These are phyloP conservation scores for Torymus tubicola DNA, from an alignment of 2,888 invertebrate genomes.

Conservation along the genomic window DNA sequence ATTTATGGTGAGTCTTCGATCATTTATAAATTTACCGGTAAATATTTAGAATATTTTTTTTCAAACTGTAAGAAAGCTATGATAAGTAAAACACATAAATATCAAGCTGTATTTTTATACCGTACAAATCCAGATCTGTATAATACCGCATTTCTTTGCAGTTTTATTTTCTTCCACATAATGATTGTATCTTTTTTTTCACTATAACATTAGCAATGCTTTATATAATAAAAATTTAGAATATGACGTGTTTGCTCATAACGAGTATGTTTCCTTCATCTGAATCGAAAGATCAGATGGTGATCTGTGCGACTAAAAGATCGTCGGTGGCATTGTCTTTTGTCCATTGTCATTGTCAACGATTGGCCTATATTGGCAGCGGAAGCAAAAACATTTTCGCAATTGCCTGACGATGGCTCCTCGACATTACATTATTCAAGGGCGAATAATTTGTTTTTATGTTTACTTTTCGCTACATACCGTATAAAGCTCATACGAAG, in stretches of 20 bases:
- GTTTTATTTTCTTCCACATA: no score
- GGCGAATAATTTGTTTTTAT: constrained; percentile 11
- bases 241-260: not conserved
- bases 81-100: no score
- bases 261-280: constrained; percentile 21
- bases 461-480: constrained; percentile 7
- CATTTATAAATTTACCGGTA: no score
- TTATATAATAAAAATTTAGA: no score
- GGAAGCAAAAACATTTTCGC: constrained; percentile 34
- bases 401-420: constrained; percentile 9
- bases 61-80: no score
- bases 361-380: not conserved
- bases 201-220: no score
- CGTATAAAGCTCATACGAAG: constrained; percentile 38
- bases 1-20: no score
- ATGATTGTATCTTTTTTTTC: no score
- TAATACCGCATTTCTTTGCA: no score
- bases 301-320: constrained; percentile 1
- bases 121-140: no score
- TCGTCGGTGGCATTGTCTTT: not conserved
- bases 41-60: no score
- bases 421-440: not conserved
- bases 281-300: constrained; percentile 6
- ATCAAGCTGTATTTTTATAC: no score
- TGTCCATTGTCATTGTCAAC: not conserved